phyloP scores from a whole-genome alignment of 2,797 vertebrate genomes.

The Percopsis omiscomaycus region DNA sequence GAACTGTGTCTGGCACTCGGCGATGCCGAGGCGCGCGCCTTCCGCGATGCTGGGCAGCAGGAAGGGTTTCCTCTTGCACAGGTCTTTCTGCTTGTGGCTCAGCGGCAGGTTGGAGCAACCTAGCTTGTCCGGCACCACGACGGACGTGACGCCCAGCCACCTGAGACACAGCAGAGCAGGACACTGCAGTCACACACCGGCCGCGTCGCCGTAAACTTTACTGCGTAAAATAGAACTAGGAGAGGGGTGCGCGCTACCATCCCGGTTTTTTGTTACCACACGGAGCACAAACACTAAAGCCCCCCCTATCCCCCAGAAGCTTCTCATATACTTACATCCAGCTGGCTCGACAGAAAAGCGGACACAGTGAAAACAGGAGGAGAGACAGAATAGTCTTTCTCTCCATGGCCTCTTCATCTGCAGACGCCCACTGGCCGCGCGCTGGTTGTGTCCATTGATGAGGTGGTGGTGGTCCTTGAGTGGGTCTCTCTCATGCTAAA shows the following conservation, averaged over 20 bases:
- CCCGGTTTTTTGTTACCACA: too few relatives aligned
- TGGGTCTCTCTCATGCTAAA: constrained; percentile 26
- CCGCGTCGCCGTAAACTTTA: too few relatives aligned
- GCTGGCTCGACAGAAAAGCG: constrained; percentile 77
- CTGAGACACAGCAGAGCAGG: constrained; percentile 59
- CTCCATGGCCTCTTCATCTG: constrained; percentile 83
- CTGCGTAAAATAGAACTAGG: too few relatives aligned
- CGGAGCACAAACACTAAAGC: too few relatives aligned
- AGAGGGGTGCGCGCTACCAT: too few relatives aligned
- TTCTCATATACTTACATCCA: constrained; percentile 90
- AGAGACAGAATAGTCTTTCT: constrained; percentile 74
- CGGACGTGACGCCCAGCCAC: constrained; percentile 87
- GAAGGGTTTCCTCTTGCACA: constrained; percentile 85
- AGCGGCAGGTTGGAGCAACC: constrained; percentile 81
- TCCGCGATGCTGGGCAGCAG: constrained; percentile 85
- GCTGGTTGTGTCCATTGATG: constrained; percentile 36
- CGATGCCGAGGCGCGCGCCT: constrained; percentile 86
- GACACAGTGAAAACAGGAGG: constrained; percentile 75
- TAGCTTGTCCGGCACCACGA: constrained; percentile 80
- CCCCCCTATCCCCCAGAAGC: too few relatives aligned
- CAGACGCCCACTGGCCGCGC: constrained; percentile 20
- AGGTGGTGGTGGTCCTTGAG: constrained; percentile 18
- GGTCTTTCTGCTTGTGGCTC: constrained; percentile 82
- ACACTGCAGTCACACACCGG: not conserved
- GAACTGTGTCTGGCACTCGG: constrained; percentile 92